phyloP scores from a whole-genome alignment of 2,113 vertebrate genomes.

The Lamprologus sp. region DNA sequence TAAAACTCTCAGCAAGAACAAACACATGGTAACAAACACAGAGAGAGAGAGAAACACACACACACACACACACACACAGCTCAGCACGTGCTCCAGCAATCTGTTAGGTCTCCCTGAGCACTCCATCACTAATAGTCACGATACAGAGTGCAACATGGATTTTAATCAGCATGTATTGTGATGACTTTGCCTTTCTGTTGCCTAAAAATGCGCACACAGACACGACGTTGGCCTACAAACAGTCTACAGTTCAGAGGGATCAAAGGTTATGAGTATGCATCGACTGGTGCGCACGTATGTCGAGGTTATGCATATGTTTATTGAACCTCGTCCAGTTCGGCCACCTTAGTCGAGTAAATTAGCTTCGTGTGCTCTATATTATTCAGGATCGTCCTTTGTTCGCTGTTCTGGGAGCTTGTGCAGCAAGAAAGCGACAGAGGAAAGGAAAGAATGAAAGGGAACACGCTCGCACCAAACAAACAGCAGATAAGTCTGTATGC shows the following conservation, averaged over 20 bases:
- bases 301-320: constrained; percentile 53
- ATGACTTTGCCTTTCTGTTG: constrained; percentile 41
- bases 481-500: constrained; percentile 27
- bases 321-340: constrained; percentile 12
- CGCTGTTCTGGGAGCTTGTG: not conserved
- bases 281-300: constrained; percentile 5
- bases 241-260: constrained; percentile 8
- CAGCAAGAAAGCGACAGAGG: not conserved
- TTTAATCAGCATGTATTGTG: constrained; percentile 44
- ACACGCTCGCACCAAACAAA: constrained; percentile 2
- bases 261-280: constrained; percentile 36
- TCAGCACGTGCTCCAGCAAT: constrained; percentile 1
- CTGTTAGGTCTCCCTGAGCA: constrained; percentile 9
- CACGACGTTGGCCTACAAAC: not conserved
- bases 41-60: not conserved
- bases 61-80: not conserved
- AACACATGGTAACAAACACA: not conserved
- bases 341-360: constrained; percentile 9
- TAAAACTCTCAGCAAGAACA: constrained; percentile 18
- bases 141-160: constrained; percentile 12
- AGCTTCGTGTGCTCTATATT: not conserved
- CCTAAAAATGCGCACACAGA: constrained; percentile 5
- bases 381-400: constrained; percentile 26
- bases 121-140: constrained; percentile 12
- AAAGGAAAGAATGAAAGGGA: constrained; percentile 4